Conservation (phyloP, 2,797 vertebrate species). For the Cossypha dichroa region DNA sequence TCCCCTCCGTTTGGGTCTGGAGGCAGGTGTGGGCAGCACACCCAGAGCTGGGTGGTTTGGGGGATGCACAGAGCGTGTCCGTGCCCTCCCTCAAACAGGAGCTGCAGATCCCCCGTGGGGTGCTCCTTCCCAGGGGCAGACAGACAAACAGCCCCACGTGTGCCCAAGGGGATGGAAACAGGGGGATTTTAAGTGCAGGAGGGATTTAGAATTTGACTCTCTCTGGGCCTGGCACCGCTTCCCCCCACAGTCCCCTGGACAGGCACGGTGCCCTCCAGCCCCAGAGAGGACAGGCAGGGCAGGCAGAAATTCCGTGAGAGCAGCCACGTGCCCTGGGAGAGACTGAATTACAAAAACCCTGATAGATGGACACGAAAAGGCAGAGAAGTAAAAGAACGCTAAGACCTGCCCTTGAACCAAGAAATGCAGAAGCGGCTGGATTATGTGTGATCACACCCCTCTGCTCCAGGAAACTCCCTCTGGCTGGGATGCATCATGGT, state of each 20-base stretch:
- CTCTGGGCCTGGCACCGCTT: not conserved
- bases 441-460: not conserved
- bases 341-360: accelerated
- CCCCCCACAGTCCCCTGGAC: not conserved
- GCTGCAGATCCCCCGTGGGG: accelerated
- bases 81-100: accelerated
- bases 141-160: not conserved
- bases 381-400: not conserved
- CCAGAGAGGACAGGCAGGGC: accelerated
- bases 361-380: not conserved
- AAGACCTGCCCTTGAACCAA: not conserved
- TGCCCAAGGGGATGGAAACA: not conserved
- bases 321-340: accelerated
- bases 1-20: accelerated
- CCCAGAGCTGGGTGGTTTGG: accelerated
- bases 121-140: accelerated
- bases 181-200: not conserved
- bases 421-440: not conserved
- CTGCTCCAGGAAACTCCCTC: not conserved
- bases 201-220: not conserved
- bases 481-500: accelerated
- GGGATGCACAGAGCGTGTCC: not conserved
- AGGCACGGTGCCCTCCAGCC: accelerated
- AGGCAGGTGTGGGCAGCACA: accelerated
- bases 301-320: accelerated